Evolutionary conservation across 37 sponge, comb jelly and placozoan genomes (phyloP).

Genomic region (Petrosia ficiformis): DNA sequence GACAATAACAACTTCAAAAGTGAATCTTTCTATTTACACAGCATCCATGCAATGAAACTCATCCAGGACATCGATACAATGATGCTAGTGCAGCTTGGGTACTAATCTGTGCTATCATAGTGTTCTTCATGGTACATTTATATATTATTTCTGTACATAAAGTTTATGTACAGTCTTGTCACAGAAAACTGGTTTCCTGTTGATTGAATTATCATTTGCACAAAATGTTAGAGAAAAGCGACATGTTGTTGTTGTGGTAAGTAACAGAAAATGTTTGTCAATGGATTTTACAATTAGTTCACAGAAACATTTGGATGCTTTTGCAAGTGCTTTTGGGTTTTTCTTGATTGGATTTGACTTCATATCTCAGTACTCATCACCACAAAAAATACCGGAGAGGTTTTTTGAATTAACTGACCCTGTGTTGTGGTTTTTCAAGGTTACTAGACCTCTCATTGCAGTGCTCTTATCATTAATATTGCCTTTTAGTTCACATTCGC

Average conservation of each 20-base stretch:
- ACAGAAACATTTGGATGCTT: conserved; percentile 86
- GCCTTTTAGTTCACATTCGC: conserved; percentile 86
- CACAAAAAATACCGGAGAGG: neutral
- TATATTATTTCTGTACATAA: neutral
- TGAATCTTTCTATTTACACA: neutral
- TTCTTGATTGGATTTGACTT: conserved; percentile 78
- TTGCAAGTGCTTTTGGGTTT: conserved; percentile 94
- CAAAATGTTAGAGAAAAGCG: conserved; percentile 60
- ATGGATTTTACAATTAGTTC: neutral
- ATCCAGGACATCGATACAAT: conserved; percentile 45
- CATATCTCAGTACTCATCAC: conserved; percentile 41
- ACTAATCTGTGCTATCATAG: conserved; percentile 73
- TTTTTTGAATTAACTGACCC: conserved; percentile 64
- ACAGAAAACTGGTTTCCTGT: conserved; percentile 92
- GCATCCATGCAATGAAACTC: neutral
- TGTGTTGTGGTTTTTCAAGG: conserved; percentile 80
- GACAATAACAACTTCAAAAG: neutral
- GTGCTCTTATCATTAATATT: neutral
- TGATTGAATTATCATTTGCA: conserved; percentile 79
- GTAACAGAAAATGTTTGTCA: too few relatives aligned
- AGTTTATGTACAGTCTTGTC: neutral
- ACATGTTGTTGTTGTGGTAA: conserved; percentile 67
- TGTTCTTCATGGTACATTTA: conserved; percentile 87
- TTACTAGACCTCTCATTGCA: neutral
- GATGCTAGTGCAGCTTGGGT: conserved; percentile 82